Conservation (phyloP, 2,797 vertebrate species). For the Hylomyscus alleni region DNA sequence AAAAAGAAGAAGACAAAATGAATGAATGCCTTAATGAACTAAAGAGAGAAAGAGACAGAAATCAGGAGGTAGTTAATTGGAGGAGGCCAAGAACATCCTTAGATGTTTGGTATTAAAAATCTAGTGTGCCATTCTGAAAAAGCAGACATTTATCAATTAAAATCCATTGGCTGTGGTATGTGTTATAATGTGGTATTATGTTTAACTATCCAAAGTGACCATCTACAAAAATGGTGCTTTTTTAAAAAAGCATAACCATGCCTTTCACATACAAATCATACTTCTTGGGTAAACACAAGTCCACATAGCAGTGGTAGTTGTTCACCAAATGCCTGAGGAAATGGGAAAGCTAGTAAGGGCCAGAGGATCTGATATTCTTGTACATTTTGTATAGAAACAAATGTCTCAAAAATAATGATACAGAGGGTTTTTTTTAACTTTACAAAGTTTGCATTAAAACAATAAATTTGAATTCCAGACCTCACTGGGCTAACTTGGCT, state of each 20-base stretch:
- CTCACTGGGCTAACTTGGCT: background rate
- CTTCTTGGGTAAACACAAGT: background rate
- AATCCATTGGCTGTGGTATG: background rate
- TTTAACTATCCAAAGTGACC: constrained; percentile 50
- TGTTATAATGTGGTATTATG: constrained; percentile 6
- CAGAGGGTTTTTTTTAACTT: background rate
- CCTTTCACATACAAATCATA: background rate
- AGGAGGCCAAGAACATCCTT: background rate
- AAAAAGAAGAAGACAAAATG: background rate
- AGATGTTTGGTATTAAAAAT: background rate
- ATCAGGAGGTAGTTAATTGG: background rate
- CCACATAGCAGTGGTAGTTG: background rate
- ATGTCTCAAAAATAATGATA: background rate
- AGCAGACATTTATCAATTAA: background rate
- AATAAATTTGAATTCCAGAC: constrained; percentile 30
- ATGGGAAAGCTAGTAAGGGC: background rate
- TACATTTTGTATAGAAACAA: background rate
- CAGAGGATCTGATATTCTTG: background rate
- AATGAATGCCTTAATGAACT: background rate
- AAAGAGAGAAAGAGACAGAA: constrained; percentile 2
- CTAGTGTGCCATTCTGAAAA: background rate
- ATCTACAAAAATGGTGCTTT: constrained; percentile 12
- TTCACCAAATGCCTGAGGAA: background rate
- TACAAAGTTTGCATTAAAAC: constrained; percentile 19
- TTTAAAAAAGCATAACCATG: background rate